Percentiles rank a stretch among this genome's conserved stretches.
phyloP scores from a whole-genome alignment of 2,888 invertebrate species.

The Xanthia icteritia region DNA sequence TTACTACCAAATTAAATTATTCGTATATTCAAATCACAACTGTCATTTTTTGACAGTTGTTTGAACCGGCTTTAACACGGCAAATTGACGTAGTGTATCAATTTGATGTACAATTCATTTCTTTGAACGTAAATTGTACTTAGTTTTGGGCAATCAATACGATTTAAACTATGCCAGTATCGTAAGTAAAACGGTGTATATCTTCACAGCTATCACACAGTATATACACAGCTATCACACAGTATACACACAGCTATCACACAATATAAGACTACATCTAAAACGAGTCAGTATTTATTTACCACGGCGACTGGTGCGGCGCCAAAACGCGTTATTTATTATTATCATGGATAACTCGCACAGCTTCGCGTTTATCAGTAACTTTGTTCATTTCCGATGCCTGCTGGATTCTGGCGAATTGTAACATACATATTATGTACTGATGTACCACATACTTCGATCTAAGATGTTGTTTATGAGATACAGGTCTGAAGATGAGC shows the following conservation, averaged over 20 bases:
- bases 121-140: neutral
- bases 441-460: constrained; percentile 5
- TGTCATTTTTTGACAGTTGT: neutral
- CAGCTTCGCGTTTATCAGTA: constrained; percentile 33
- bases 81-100: neutral
- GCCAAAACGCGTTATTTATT: constrained; percentile 65
- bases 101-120: neutral
- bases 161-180: neutral
- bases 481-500: neutral
- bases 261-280: constrained; percentile 8
- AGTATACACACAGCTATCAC: neutral
- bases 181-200: neutral
- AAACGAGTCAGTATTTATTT: constrained; percentile 46
- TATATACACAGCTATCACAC: neutral
- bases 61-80: neutral
- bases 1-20: neutral
- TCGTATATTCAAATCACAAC: neutral
- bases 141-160: neutral
- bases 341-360: constrained; percentile 39
- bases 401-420: constrained; percentile 5
- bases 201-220: neutral
- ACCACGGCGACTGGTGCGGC: constrained; percentile 15
- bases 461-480: neutral
- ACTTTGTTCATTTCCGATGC: constrained; percentile 39
- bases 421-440: neutral